These are phyloP conservation scores for Gambelia wislizenii DNA, from an alignment of 2,797 vertebrate species.

Conservation along the genomic window DNA sequence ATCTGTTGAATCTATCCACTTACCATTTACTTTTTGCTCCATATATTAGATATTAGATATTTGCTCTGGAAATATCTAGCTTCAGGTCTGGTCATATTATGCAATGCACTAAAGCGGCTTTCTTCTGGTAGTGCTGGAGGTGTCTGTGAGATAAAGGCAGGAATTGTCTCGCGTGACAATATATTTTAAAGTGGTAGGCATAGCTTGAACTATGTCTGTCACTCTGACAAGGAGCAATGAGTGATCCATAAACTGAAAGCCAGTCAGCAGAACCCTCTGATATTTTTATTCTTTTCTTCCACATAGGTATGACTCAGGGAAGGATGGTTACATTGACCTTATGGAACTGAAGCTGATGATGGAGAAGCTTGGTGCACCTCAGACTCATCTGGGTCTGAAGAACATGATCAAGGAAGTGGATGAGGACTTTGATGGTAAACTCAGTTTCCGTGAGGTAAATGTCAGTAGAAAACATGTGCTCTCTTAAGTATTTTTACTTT, in stretches of 20 bases:
- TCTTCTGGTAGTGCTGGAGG: not conserved
- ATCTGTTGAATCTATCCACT: not conserved
- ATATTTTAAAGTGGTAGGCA: not conserved
- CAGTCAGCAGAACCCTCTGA: conserved; percentile 7
- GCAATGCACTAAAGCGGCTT: not conserved
- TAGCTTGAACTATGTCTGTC: not conserved
- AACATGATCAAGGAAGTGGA: conserved; percentile 86
- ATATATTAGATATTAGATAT: too few relatives aligned
- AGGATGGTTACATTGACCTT: conserved; percentile 82
- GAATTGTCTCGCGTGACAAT: not conserved
- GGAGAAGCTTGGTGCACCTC: conserved; percentile 84
- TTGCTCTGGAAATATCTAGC: not conserved
- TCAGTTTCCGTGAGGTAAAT: conserved; percentile 82
- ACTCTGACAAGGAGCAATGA: not conserved
- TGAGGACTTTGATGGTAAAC: conserved; percentile 83
- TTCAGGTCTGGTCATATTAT: not conserved
- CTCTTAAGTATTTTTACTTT: not conserved
- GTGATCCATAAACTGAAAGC: not conserved
- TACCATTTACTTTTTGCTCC: not conserved
- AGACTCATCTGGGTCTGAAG: conserved; percentile 85
- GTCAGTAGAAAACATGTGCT: not conserved
- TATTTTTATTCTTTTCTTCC: not conserved
- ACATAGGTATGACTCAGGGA: conserved; percentile 79
- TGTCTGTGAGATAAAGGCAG: not conserved
- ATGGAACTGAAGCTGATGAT: conserved; percentile 88